A percentile compares a stretch with the other conserved stretches of the same genome.
Conservation (phyloP, 30 jellyfish, hydroid and myxozoan species). For the Pelagia noctiluca region DNA sequence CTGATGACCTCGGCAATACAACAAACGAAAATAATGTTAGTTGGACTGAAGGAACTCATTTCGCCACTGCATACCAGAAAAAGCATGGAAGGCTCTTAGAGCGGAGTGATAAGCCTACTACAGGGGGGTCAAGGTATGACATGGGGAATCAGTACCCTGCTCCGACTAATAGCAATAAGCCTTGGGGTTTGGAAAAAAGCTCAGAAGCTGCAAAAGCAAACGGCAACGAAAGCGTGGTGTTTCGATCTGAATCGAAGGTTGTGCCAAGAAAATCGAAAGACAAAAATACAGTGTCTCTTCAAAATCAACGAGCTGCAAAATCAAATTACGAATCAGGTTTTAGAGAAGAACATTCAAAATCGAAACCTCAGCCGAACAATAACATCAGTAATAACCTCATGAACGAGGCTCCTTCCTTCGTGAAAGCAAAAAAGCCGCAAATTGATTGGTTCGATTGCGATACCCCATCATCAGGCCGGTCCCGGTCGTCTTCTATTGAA, state of each 20-base stretch:
- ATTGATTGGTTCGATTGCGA: constrained; percentile 50
- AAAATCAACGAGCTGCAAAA: too few relatives aligned
- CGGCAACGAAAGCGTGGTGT: too few relatives aligned
- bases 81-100: constrained; percentile 66
- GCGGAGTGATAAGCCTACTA: constrained; percentile 50
- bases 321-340: too few relatives aligned
- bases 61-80: constrained; percentile 47
- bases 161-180: too few relatives aligned
- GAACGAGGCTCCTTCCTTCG: not conserved
- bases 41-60: constrained; percentile 71
- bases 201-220: too few relatives aligned
- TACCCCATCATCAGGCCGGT: constrained; percentile 43
- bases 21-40: constrained; percentile 5
- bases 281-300: too few relatives aligned
- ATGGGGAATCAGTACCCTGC: too few relatives aligned
- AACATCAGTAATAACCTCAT: not conserved
- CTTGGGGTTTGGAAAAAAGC: too few relatives aligned
- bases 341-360: too few relatives aligned
- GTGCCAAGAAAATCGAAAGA: too few relatives aligned
- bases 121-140: too few relatives aligned
- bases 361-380: not conserved
- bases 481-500: constrained; percentile 45
- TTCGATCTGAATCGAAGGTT: too few relatives aligned
- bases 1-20: not conserved
- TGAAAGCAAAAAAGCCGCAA: constrained; percentile 14